phyloP scores from a whole-genome alignment of 2,888 invertebrate species.

The Eupeodes latifasciatus region DNA sequence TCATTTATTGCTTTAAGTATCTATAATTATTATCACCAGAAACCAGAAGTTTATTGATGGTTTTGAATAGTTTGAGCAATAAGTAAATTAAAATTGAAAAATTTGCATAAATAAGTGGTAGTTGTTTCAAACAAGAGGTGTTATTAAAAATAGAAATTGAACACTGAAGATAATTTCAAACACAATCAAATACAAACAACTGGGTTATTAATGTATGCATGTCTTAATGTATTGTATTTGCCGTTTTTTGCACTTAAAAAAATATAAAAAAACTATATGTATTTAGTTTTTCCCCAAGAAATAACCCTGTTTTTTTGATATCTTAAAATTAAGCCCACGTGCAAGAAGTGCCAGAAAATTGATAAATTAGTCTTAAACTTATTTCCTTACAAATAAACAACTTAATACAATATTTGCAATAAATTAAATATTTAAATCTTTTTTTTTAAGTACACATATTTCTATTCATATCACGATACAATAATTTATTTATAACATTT shows the following conservation, averaged over 20 bases:
- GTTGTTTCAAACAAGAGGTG: neutral
- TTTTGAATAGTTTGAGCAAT: neutral
- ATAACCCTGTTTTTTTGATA: too few species aligned
- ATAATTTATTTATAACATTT: neutral
- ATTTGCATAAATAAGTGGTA: too few species aligned
- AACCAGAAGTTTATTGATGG: conserved; percentile 8
- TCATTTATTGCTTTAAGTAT: conserved; percentile 26
- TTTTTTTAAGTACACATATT: neutral
- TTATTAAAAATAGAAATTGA: neutral
- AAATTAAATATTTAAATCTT: neutral
- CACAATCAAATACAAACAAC: neutral
- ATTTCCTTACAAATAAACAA: neutral
- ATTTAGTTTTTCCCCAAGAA: too few species aligned
- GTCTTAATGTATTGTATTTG: neutral
- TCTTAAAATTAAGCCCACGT: too few species aligned
- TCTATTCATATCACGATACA: conserved; percentile 47
- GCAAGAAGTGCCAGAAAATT: neutral
- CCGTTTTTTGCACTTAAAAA: neutral
- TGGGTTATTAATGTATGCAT: neutral
- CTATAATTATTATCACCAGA: neutral
- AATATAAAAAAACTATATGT: neutral
- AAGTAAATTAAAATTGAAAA: neutral
- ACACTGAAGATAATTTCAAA: neutral
- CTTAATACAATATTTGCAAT: conserved; percentile 10
- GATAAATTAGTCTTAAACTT: neutral